These are phyloP conservation scores for Melieria crassipennis DNA, from an alignment of 2,888 invertebrate species.

Conservation along the genomic window DNA sequence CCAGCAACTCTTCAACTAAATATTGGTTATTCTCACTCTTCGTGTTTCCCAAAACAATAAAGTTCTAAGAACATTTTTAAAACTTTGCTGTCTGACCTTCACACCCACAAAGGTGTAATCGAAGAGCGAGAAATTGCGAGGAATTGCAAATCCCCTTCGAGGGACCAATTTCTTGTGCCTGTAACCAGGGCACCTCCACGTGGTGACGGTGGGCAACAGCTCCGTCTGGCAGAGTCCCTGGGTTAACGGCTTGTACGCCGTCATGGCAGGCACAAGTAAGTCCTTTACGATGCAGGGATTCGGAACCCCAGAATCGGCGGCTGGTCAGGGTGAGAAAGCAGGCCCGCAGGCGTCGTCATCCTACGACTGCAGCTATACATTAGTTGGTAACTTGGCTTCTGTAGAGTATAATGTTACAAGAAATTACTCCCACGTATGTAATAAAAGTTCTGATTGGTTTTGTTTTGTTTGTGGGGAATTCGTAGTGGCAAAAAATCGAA, in stretches of 20 bases:
- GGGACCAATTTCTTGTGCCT: neutral
- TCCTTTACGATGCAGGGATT: conserved; percentile 8
- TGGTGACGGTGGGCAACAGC: conserved; percentile 9
- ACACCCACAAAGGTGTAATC: too few relatives aligned
- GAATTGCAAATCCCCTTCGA: neutral
- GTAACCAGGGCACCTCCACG: conserved; percentile 13
- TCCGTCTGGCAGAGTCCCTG: conserved; percentile 13
- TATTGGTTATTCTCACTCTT: too few relatives aligned
- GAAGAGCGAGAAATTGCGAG: too few relatives aligned
- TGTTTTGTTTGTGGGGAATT: conserved; percentile 13
- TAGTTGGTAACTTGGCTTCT: conserved; percentile 13
- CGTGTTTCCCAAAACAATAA: too few relatives aligned
- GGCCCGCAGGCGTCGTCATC: conserved; percentile 21
- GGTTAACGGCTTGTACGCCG: conserved; percentile 1
- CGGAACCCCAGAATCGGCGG: neutral
- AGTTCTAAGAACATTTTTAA: too few relatives aligned
- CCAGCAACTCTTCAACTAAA: too few relatives aligned
- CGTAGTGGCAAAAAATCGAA: too few relatives aligned
- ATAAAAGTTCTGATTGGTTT: conserved; percentile 4
- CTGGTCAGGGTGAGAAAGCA: conserved; percentile 3
- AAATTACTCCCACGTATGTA: neutral
- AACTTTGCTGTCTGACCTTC: too few relatives aligned
- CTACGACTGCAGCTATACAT: conserved; percentile 8
- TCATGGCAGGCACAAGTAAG: conserved; percentile 7
- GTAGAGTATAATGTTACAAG: conserved; percentile 12